Base-by-base conservation (phyloP, 1,140 invertebrate species). In the Tenebrio molitor region DNA sequence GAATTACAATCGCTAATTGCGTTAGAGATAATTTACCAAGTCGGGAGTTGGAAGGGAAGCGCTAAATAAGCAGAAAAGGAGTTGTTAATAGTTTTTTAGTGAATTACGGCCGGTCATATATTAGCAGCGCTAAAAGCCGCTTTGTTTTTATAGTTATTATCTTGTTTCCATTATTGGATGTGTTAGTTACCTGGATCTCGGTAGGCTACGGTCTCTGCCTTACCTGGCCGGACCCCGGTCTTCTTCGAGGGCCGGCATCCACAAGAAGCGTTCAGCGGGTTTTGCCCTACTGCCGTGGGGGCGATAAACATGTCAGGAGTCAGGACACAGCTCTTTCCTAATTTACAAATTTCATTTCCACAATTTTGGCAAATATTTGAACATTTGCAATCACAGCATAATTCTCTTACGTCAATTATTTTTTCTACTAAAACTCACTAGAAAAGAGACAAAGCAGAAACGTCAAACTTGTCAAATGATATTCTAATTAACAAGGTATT, bases 111-210 rank as follows among this genome's bases (percentile, higher is more conserved):
- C 68, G 68, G 69, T 72, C 73, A 70, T 76, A 74, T 76, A 74
- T 74, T 76, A 76, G 73, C 67, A 64, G 70, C 70, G 67, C 53
- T 72, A 74, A 74, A 72, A 74, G 72, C 72, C 75, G 72, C 72
- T 76, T 75, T 77, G 73, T 77, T 77, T 77, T 77, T 75, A 71
- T 77, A 58, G 74, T 73, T 70, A 75, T 74, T 77, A 77, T 67
- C 76, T 75, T 77, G 76, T 77, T 77, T 75, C 73, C 76, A 77
- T 77, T 73, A 77, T 77, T 77, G 76, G 71, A 73, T 62, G 73
- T 73, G 71, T 77, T 71, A 77, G 69, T 71, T 77, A 75, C 75
- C 75, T 75, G 64, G 50, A 65, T 74, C 69, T 64, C 65, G 46
- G 71, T 76, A 69, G 67, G 72, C 66, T 69, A 21, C 34, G 33